Conservation (phyloP, 2,888 invertebrate genomes). For the Tenthredo amoena region DNA sequence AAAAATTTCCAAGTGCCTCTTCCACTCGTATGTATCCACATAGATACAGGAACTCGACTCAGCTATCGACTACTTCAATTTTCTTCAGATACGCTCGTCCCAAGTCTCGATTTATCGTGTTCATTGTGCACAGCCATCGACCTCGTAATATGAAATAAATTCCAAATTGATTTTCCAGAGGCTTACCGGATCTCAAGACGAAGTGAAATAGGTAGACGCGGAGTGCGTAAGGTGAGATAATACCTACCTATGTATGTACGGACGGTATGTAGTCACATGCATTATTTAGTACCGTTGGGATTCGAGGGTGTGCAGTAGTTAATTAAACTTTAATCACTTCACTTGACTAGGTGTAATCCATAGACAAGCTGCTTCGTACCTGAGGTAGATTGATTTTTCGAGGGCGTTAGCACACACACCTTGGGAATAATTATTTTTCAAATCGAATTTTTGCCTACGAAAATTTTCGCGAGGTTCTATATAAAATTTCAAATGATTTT, state of each 20-base stretch:
- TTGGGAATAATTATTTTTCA: too few relatives aligned
- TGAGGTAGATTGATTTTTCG: not conserved
- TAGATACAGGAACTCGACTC: not conserved
- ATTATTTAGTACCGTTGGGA: slow-evolving; percentile 30
- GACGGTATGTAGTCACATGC: not conserved
- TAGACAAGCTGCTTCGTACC: not conserved
- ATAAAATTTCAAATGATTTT: too few relatives aligned
- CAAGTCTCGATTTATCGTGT: not conserved
- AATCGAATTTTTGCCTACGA: too few relatives aligned
- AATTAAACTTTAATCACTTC: slow-evolving; percentile 33
- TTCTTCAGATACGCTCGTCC: not conserved
- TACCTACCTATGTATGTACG: slow-evolving; percentile 1
- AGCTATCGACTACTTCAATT: not conserved
- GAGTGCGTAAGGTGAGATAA: slow-evolving; percentile 14
- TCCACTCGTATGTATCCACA: not conserved
- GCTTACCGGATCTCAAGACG: not conserved
- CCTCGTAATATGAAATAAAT: not conserved
- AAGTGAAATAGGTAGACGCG: not conserved
- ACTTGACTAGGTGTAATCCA: not conserved
- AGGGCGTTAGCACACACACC: too few relatives aligned
- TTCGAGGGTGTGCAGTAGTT: slow-evolving; percentile 10
- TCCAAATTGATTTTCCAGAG: not conserved
- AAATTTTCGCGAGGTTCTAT: too few relatives aligned
- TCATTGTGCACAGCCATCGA: not conserved
- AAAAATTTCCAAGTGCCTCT: not conserved